A percentile compares a stretch with the other conserved stretches of the same genome.
Conservation (phyloP, 2,797 vertebrate genomes). For the Cossypha dichroa region DNA sequence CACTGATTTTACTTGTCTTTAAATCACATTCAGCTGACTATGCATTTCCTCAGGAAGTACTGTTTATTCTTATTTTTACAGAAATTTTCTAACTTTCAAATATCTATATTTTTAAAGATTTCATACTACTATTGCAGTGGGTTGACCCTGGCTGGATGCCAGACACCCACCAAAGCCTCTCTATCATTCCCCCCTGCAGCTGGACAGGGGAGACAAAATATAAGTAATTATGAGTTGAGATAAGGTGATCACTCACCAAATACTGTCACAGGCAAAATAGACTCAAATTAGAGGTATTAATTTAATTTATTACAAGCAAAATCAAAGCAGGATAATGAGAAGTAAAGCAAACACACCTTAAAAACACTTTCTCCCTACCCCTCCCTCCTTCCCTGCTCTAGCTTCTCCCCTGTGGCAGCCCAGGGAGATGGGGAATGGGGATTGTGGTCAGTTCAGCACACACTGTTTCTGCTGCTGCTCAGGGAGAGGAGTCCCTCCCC, state of each 20-base stretch:
- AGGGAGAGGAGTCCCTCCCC: not conserved
- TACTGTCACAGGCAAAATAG: not conserved
- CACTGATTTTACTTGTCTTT: not conserved
- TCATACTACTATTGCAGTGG: not conserved
- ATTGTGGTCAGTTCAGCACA: not conserved
- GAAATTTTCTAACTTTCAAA: not conserved
- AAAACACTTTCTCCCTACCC: fast-evolving
- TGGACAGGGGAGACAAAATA: not conserved
- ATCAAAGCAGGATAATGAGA: not conserved
- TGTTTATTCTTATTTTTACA: not conserved
- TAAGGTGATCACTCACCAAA: not conserved
- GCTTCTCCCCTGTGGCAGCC: not conserved
- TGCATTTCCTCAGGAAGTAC: not conserved
- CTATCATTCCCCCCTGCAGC: not conserved
- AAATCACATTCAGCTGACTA: not conserved
- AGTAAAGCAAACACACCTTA: not conserved
- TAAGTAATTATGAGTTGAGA: not conserved
- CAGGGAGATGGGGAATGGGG: not conserved
- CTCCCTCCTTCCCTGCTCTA: not conserved
- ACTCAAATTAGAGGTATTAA: not conserved
- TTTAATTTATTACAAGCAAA: not conserved
- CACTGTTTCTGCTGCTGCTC: not conserved
- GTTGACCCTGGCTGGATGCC: not conserved
- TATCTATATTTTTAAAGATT: not conserved
- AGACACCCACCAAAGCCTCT: too few species aligned